phyloP scores from a whole-genome alignment of 2,888 invertebrate species.

The Trichogramma dendrolimi region DNA sequence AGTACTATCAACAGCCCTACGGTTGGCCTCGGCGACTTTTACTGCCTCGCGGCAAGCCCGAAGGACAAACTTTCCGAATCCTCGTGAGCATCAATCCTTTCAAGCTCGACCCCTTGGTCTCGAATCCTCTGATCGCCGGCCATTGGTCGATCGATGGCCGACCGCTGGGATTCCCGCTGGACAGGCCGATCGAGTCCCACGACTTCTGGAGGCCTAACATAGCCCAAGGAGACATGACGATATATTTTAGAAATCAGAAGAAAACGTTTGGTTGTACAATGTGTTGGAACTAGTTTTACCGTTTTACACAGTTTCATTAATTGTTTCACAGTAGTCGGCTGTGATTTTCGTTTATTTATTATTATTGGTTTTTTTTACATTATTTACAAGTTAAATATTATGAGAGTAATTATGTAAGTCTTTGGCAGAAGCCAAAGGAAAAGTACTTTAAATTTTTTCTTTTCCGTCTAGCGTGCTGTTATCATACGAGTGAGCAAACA shows the following conservation, averaged over 20 bases:
- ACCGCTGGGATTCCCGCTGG: slow-evolving; percentile 57
- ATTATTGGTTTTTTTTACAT: no score
- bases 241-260: slow-evolving; percentile 29
- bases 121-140: slow-evolving; percentile 43
- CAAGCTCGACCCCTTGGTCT: slow-evolving; percentile 44
- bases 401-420: no score
- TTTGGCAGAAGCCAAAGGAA: no score
- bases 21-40: slow-evolving; percentile 61
- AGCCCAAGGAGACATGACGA: slow-evolving; percentile 37
- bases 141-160: slow-evolving; percentile 44
- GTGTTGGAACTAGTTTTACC: no score
- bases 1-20: slow-evolving; percentile 53
- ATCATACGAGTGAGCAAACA: no score
- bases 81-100: slow-evolving; percentile 59
- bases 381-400: no score
- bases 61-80: slow-evolving; percentile 62
- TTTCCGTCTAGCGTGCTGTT: no score
- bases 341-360: no score
- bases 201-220: slow-evolving; percentile 38
- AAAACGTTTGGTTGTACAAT: no score
- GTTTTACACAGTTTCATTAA: no score
- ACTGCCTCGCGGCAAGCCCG: slow-evolving; percentile 62
- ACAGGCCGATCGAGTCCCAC: slow-evolving; percentile 52
- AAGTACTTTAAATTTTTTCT: no score
- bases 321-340: no score